Evolutionary conservation across 1,140 invertebrate species (phyloP), one percentile per base, ranked within the genome.

Genomic region (Conus ventricosus): DNA sequence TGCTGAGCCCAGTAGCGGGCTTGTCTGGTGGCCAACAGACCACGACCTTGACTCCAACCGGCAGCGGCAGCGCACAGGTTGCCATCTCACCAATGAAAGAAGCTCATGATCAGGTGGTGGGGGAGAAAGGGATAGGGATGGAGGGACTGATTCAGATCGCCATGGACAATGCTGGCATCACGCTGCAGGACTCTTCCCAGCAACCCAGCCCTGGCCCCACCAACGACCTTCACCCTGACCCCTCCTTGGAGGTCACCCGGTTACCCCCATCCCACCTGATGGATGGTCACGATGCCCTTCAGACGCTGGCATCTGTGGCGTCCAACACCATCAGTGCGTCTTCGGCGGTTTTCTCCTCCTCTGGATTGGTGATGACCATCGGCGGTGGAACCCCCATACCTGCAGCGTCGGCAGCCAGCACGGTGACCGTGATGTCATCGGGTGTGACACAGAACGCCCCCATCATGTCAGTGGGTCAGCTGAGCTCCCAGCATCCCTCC

Each of bases 101-200:
- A 1, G 17, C 6, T n/a, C 67, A 71, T 0, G 67, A 71, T 13
- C 13, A 20, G 67, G 67, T n/a, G 3, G 67, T 6, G 67, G 11
- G 6, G 67, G 67, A 71, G 67, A 71, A 20, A 23, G 23, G 23
- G 67, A 90, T 90, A 8, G 86, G 84, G 23, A 67, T 85, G 23
- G 84, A 89, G n/a, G 92, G 92, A 67, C 86, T 93, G 15, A 75
- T 93, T 20, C 93, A 93, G 87, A 84, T 93, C 27, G 92, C 93
- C 53, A 94, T 94, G 93, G 91, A 93, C 84, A 91, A 93, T 87
- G 92, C 93, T 15, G 93, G 93, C 1, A 93, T 94, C 25, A 93
- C 92, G 5, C 89, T 86, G 84, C 67, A 84, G 20, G 88, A 89
- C 39, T 13, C 84, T 11, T 89, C 90, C 4, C 85, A 83, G 1